Conservation (phyloP, 2,113 vertebrate species). For the Triplophysa rosa region DNA sequence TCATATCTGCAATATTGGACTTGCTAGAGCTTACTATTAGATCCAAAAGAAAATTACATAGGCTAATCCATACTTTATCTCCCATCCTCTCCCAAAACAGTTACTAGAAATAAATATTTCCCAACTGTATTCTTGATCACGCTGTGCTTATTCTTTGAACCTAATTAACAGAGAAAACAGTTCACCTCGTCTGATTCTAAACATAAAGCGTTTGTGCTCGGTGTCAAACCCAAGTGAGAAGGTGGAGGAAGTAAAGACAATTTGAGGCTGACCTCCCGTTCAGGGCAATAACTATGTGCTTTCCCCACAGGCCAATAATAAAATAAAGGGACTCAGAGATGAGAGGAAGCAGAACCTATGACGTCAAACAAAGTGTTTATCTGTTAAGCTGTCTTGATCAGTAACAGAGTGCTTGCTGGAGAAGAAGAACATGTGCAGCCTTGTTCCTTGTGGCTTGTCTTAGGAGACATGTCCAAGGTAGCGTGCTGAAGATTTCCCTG, state of each 20-base stretch:
- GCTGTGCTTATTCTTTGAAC: no score
- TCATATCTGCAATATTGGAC: no score
- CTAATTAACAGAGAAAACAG: constrained; percentile 21
- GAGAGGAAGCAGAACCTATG: constrained; percentile 23
- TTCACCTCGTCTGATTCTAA: constrained; percentile 7
- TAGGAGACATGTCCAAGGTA: constrained; percentile 40
- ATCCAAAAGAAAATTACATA: no score
- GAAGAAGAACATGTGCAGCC: constrained; percentile 44
- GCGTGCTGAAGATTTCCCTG: constrained; percentile 41
- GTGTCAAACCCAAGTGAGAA: not conserved
- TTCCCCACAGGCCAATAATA: constrained; percentile 26
- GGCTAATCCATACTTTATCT: no score
- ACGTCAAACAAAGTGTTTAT: constrained; percentile 25
- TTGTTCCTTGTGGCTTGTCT: constrained; percentile 35
- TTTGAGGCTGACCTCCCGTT: not conserved
- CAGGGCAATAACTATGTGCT: constrained; percentile 23
- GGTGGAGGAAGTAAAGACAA: constrained; percentile 23
- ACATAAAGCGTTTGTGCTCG: not conserved
- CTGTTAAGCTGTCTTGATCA: constrained; percentile 34
- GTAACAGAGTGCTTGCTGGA: constrained; percentile 23
- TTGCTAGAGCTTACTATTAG: no score
- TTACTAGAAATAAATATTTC: no score
- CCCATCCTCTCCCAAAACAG: no score
- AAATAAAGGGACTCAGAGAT: constrained; percentile 15
- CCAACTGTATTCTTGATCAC: no score